Conservation (phyloP, 1,140 invertebrate genomes). For the Ylistrum balloti region DNA sequence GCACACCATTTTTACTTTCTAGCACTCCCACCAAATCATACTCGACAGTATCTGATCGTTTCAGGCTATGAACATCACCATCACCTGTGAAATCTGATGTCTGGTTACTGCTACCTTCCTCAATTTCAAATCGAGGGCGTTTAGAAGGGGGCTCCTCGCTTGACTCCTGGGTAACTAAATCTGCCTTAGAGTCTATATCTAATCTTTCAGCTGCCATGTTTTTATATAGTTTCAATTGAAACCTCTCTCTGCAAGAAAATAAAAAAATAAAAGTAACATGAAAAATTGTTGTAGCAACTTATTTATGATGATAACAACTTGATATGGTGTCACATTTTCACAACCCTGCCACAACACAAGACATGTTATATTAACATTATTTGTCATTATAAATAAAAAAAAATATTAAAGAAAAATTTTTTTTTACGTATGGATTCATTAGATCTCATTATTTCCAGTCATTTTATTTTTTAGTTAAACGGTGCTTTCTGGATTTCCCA, state of each 20-base stretch:
- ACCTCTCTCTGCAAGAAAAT: neutral
- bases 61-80: neutral
- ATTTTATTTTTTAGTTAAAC: no score
- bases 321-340: no score
- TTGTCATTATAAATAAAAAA: no score
- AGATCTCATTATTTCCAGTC: no score
- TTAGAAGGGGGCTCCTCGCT: neutral
- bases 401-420: no score
- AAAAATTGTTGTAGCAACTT: neutral
- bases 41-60: neutral
- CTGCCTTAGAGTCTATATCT: neutral
- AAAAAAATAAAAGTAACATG: neutral
- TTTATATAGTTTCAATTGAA: neutral
- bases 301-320: no score
- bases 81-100: neutral
- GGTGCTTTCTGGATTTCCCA: no score
- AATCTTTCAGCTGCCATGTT: neutral
- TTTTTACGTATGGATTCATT: no score
- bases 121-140: neutral
- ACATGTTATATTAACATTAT: no score
- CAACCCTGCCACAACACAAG: no score
- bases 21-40: neutral
- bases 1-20: neutral
- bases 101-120: neutral
- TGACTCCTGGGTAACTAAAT: neutral